Conservation (phyloP, 2,113 vertebrate species). For the Crotalus helleri region DNA sequence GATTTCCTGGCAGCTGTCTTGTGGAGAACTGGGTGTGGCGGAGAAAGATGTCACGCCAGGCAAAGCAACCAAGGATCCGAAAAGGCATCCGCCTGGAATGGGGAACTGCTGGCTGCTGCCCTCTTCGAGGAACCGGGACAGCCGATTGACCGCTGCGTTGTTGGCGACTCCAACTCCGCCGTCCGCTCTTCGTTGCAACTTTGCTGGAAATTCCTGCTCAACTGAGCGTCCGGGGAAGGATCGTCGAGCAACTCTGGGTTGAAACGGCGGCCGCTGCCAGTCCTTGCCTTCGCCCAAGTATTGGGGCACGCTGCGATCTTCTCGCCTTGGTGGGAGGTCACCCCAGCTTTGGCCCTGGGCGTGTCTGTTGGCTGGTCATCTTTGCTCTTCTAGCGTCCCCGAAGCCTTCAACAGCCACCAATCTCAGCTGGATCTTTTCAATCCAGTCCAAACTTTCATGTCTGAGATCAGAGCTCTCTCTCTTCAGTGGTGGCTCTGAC, state of each 20-base stretch:
- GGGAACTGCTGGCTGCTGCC: background rate
- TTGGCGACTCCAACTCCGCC: background rate
- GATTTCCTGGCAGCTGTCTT: constrained; percentile 47
- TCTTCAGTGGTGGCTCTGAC: constrained; percentile 1
- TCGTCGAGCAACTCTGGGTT: background rate
- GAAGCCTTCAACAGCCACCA: background rate
- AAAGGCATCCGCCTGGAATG: constrained; percentile 8
- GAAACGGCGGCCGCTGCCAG: background rate
- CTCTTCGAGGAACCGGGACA: background rate
- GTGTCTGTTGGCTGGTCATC: rapidly evolving
- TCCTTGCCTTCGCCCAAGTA: background rate
- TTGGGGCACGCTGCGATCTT: background rate
- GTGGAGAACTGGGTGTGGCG: constrained; percentile 57
- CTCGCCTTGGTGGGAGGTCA: background rate
- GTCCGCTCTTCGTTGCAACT: background rate
- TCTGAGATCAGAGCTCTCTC: constrained; percentile 32
- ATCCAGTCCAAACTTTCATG: constrained; percentile 29
- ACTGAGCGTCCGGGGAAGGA: background rate
- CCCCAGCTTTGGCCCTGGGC: background rate
- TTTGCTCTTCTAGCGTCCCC: background rate
- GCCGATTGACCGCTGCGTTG: background rate
- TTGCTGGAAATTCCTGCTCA: constrained; percentile 32
- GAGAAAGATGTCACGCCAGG: constrained; percentile 53
- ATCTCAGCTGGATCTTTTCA: constrained; percentile 22
- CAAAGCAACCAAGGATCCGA: constrained; percentile 23